These are phyloP conservation scores for Palythoa grandiflora DNA, from an alignment of 92 coral and sea anemone genomes.

Conservation along the genomic window DNA sequence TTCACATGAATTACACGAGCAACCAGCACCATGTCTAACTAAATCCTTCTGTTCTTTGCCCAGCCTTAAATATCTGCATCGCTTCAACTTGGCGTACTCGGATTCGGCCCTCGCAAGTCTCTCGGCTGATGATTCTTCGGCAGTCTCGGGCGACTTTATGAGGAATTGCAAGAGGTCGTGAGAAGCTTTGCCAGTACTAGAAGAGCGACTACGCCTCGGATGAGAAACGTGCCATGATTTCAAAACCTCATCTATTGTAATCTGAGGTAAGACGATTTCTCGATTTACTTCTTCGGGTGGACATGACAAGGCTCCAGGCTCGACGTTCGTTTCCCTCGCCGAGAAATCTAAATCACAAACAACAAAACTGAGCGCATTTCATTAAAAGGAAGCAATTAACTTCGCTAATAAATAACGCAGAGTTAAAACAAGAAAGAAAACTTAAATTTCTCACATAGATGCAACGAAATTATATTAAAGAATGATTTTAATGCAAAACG, in stretches of 20 bases:
- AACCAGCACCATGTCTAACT: slow-evolving; percentile 46
- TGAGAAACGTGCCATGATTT: slow-evolving; percentile 77
- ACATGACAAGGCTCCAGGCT: neutral
- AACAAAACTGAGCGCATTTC: neutral
- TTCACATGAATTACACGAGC: slow-evolving; percentile 88
- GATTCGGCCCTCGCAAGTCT: slow-evolving; percentile 48
- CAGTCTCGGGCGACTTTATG: slow-evolving; percentile 49
- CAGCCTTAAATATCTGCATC: slow-evolving; percentile 78
- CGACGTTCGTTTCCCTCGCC: neutral
- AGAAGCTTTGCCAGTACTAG: slow-evolving; percentile 55
- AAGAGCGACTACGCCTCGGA: slow-evolving; percentile 61
- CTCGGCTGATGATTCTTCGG: slow-evolving; percentile 39
- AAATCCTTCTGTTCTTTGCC: slow-evolving; percentile 64
- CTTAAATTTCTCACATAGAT: too few species aligned
- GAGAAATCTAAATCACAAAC: neutral
- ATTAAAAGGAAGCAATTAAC: neutral
- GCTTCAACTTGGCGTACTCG: slow-evolving; percentile 69
- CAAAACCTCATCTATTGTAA: slow-evolving; percentile 82
- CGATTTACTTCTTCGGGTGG: neutral
- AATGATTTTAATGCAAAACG: too few species aligned
- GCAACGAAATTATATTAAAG: too few species aligned
- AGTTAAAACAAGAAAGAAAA: too few species aligned
- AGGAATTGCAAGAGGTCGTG: slow-evolving; percentile 78
- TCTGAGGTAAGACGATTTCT: slow-evolving; percentile 73
- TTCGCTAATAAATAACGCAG: too few species aligned